phyloP scores from a whole-genome alignment of 2,113 vertebrate genomes.

The Siniperca knerii region DNA sequence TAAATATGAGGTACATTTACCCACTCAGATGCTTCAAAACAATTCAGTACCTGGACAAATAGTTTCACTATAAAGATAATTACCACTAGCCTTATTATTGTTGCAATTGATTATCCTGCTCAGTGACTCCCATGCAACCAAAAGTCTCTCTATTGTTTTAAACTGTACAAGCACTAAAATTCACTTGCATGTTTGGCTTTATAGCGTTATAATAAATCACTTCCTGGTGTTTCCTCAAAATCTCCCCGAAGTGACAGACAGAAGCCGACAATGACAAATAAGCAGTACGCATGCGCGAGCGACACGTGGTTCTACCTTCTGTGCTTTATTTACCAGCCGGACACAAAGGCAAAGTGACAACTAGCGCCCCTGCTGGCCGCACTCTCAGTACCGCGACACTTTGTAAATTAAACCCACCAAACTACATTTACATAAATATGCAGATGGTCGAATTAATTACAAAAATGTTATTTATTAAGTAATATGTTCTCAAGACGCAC shows the following conservation, averaged over 20 bases:
- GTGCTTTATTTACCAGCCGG: background rate
- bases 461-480: background rate
- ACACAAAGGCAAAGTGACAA: accelerated
- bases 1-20: background rate
- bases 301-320: background rate
- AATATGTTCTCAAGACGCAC: background rate
- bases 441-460: background rate
- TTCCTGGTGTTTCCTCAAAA: conserved; percentile 2
- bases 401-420: background rate
- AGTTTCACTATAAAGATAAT: background rate
- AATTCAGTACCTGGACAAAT: background rate
- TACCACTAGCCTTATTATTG: no score
- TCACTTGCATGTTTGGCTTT: background rate
- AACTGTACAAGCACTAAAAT: accelerated
- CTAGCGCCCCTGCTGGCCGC: conserved; percentile 28
- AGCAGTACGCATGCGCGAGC: conserved; percentile 44
- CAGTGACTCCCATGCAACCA: no score
- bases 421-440: background rate
- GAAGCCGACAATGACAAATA: background rate
- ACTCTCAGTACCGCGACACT: background rate
- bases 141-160: background rate
- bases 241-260: background rate
- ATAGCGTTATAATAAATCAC: background rate
- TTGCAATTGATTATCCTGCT: background rate
- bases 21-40: background rate